Percentiles rank a stretch among this genome's conserved stretches.
phyloP scores from a whole-genome alignment of 2,797 vertebrate genomes.

The Tokudaia muenninki region DNA sequence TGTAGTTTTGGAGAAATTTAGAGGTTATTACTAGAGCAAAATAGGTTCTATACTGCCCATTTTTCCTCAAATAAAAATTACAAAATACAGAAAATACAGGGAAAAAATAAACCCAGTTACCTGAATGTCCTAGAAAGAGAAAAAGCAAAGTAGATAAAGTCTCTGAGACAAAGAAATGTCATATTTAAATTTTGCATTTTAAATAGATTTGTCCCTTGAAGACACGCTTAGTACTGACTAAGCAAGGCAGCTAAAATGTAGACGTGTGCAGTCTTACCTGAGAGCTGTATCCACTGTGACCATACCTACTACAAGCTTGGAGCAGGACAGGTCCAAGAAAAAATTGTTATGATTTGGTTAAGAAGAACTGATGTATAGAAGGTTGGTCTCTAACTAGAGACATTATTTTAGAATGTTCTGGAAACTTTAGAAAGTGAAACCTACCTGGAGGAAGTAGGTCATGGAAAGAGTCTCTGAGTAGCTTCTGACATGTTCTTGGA shows the following conservation, averaged over 20 bases:
- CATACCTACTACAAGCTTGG: neutral
- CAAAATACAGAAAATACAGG: neutral
- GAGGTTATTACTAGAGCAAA: neutral
- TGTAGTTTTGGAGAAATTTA: neutral
- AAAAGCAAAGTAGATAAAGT: neutral
- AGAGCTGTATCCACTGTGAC: neutral
- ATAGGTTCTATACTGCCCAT: neutral
- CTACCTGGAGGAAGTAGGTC: neutral
- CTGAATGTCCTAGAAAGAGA: neutral
- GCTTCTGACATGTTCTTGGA: neutral
- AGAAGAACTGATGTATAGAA: neutral
- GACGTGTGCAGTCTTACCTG: neutral
- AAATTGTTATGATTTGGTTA: neutral
- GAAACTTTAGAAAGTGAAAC: no score
- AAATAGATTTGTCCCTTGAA: neutral
- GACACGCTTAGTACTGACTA: neutral
- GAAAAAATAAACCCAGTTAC: neutral
- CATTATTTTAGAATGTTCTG: neutral
- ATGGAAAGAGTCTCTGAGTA: neutral
- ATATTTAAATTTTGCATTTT: neutral
- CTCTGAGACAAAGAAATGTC: neutral
- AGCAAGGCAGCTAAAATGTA: neutral
- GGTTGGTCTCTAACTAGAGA: neutral
- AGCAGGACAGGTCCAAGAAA: neutral
- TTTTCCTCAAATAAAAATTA: neutral